These are phyloP conservation scores for Patella pellucida DNA, from an alignment of 2,888 invertebrate genomes.

Conservation along the genomic window DNA sequence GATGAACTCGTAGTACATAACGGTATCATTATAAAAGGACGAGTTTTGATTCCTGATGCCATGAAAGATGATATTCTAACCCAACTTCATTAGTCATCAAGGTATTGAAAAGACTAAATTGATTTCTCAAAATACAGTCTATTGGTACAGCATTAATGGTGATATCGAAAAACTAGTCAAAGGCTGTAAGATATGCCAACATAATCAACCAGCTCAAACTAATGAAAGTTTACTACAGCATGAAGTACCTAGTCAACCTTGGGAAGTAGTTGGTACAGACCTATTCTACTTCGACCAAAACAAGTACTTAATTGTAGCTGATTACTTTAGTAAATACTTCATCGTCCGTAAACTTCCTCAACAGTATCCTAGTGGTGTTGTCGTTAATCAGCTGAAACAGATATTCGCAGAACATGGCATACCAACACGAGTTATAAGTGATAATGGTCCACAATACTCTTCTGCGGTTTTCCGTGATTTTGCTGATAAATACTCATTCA, in stretches of 20 bases:
- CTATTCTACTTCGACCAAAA: conserved; percentile 24
- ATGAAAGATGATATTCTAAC: conserved; percentile 21
- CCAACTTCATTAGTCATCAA: conserved; percentile 30
- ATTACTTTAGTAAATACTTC: conserved; percentile 24
- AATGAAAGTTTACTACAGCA: conserved; percentile 23
- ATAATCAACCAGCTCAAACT: conserved; percentile 19
- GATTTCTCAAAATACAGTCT: conserved; percentile 25
- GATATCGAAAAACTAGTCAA: conserved; percentile 24
- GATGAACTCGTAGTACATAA: conserved; percentile 30
- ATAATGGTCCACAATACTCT: conserved; percentile 24
- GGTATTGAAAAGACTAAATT: conserved; percentile 29
- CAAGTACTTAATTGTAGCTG: conserved; percentile 24
- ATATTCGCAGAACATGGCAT: conserved; percentile 21
- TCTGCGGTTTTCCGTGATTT: conserved; percentile 12
- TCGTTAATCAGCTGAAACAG: background rate
- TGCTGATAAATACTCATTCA: conserved; percentile 1
- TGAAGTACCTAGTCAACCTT: conserved; percentile 20
- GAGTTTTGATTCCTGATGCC: conserved; percentile 21
- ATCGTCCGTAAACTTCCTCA: conserved; percentile 13
- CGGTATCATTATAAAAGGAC: conserved; percentile 31
- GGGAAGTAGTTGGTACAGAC: conserved; percentile 30
- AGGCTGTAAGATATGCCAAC: conserved; percentile 24
- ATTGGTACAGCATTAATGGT: conserved; percentile 28
- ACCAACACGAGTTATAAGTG: conserved; percentile 19
- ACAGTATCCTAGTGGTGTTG: background rate